Conservation (phyloP, 2,888 invertebrate species). For the Nephrocerus scutellatus region DNA sequence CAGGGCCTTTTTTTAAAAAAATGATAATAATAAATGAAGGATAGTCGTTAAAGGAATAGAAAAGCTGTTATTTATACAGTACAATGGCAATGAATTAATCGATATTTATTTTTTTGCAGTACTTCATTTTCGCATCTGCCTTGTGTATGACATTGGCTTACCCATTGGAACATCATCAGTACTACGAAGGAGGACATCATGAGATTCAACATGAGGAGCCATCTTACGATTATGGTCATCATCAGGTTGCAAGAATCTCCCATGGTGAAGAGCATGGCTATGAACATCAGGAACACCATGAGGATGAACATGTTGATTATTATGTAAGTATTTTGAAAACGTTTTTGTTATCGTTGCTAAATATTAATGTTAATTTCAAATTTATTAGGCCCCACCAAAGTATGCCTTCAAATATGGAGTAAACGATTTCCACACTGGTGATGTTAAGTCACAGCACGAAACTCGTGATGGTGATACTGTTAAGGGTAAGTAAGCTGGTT, state of each 20-base stretch:
- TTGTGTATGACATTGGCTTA: constrained; percentile 44
- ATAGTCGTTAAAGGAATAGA: no score
- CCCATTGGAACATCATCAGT: constrained; percentile 44
- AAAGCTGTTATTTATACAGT: no score
- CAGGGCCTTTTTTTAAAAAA: no score
- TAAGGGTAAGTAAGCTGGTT: constrained; percentile 53
- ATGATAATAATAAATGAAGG: no score
- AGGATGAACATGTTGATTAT: constrained; percentile 57
- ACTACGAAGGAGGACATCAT: constrained; percentile 33
- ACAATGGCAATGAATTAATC: no score
- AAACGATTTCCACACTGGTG: constrained; percentile 52
- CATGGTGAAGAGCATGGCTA: constrained; percentile 32
- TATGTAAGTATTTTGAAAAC: no score
- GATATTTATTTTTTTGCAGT: constrained; percentile 32
- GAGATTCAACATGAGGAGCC: constrained; percentile 32
- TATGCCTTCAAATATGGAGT: constrained; percentile 54
- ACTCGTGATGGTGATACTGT: constrained; percentile 59
- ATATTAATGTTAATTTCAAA: no score
- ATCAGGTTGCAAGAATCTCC: constrained; percentile 40
- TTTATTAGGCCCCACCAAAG: constrained; percentile 59
- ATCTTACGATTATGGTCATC: constrained; percentile 35
- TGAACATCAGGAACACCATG: constrained; percentile 44
- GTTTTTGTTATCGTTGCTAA: no score
- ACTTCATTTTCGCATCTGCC: constrained; percentile 44
- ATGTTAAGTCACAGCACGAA: constrained; percentile 60